These are phyloP conservation scores for Chrysina gloriosa DNA, from an alignment of 2,888 invertebrate species.

Conservation along the genomic window DNA sequence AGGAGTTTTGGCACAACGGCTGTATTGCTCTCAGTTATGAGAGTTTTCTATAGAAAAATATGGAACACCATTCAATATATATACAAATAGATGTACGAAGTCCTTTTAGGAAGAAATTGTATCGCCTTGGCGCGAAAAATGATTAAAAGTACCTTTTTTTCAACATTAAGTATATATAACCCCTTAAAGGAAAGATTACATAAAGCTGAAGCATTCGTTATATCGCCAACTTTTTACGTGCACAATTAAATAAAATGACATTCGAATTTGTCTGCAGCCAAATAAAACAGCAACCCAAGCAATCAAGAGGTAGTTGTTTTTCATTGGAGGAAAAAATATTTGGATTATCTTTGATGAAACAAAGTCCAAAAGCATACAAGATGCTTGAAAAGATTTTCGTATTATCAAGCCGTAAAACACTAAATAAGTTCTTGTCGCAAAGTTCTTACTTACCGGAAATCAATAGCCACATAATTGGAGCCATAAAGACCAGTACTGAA, in stretches of 20 bases:
- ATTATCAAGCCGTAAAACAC: not conserved
- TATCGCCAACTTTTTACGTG: not conserved
- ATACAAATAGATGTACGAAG: too few species aligned
- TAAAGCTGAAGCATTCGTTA: slow-evolving; percentile 1
- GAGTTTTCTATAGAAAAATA: too few species aligned
- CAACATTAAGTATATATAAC: too few species aligned
- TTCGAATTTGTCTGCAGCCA: not conserved
- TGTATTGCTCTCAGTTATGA: too few species aligned
- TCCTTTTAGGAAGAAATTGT: too few species aligned
- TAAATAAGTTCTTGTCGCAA: too few species aligned
- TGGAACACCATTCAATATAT: too few species aligned
- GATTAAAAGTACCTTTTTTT: too few species aligned
- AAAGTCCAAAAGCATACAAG: slow-evolving; percentile 5
- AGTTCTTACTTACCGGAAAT: too few species aligned
- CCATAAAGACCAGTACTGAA: slow-evolving; percentile 3
- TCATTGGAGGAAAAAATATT: not conserved
- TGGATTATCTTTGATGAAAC: not conserved
- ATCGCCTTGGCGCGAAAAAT: too few species aligned
- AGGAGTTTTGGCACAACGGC: too few species aligned
- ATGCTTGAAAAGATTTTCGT: not conserved
- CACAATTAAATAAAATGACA: slow-evolving; percentile 3
- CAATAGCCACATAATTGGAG: not conserved
- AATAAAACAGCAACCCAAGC: not conserved
- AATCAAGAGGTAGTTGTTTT: not conserved
- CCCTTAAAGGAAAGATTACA: slow-evolving; percentile 3